A percentile compares a stretch with the other conserved stretches of the same genome.
phyloP scores from a whole-genome alignment of 1,140 invertebrate species.

The Schlechtendalia chinensis region DNA sequence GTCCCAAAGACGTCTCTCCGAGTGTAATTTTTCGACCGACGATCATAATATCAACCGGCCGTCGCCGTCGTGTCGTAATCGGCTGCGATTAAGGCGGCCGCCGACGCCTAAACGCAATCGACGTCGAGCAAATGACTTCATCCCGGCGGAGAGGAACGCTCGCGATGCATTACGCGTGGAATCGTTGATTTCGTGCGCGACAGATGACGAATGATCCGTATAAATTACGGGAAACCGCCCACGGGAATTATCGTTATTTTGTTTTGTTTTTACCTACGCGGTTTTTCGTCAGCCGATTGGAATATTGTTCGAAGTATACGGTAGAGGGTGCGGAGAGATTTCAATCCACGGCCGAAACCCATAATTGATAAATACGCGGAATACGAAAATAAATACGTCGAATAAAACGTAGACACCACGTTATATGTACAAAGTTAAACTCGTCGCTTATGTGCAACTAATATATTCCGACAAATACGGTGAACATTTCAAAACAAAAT shows the following conservation, averaged over 20 bases:
- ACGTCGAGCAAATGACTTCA: conserved; percentile 27
- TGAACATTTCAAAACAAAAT: too few species aligned
- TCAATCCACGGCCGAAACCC: neutral
- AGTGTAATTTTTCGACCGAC: conserved; percentile 12
- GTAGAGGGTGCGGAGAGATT: too few species aligned
- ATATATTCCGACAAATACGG: too few species aligned
- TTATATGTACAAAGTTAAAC: neutral
- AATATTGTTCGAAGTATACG: neutral
- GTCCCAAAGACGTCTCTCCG: neutral
- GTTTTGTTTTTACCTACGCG: neutral
- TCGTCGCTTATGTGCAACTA: too few species aligned
- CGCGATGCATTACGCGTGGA: neutral
- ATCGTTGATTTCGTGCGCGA: neutral
- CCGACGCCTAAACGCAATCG: neutral
- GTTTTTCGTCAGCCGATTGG: neutral
- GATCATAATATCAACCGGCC: conserved; percentile 18
- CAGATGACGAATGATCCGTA: conserved; percentile 27
- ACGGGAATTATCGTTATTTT: too few species aligned
- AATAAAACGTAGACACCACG: neutral
- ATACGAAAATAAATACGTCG: neutral
- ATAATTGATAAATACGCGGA: neutral
- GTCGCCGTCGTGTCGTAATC: conserved; percentile 5
- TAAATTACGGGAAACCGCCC: conserved; percentile 24
- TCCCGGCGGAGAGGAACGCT: neutral
- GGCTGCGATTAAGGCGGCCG: neutral